These are phyloP conservation scores for Zygothrica quintamaculata DNA, from an alignment of 2,888 invertebrate genomes.

Conservation along the genomic window DNA sequence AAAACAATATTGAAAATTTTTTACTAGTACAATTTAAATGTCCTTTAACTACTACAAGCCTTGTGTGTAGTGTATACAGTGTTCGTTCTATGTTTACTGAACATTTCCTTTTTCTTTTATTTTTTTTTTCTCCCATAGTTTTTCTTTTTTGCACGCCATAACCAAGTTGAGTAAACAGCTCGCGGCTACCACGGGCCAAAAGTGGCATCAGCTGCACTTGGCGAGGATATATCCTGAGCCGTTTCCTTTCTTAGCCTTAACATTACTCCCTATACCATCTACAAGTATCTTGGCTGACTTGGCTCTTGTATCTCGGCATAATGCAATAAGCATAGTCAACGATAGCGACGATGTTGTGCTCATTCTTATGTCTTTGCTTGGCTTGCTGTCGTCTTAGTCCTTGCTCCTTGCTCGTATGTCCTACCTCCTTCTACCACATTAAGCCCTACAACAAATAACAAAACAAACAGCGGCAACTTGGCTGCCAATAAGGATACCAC, in stretches of 20 bases:
- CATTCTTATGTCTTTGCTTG: neutral
- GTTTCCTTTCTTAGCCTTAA: constrained; percentile 24
- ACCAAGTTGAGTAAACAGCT: constrained; percentile 61
- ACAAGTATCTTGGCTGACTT: constrained; percentile 45
- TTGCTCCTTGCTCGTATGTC: no score
- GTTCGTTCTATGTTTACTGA: constrained; percentile 10
- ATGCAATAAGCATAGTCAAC: constrained; percentile 80
- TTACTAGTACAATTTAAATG: no score
- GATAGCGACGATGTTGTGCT: constrained; percentile 55
- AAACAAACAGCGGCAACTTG: constrained; percentile 32
- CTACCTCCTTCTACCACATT: constrained; percentile 65
- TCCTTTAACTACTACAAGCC: no score
- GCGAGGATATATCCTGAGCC: constrained; percentile 68
- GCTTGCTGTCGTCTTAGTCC: neutral
- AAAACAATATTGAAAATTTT: no score
- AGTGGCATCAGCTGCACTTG: constrained; percentile 77
- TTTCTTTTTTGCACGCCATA: constrained; percentile 58
- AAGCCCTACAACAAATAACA: constrained; percentile 61
- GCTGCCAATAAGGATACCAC: constrained; percentile 38
- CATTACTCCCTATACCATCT: neutral
- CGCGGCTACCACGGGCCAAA: constrained; percentile 72
- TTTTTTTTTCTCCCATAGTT: constrained; percentile 35
- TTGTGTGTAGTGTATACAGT: constrained; percentile 34
- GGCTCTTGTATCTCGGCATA: constrained; percentile 63
- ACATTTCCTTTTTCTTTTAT: constrained; percentile 35